phyloP scores from a whole-genome alignment of 2,888 invertebrate genomes.

The Gibbula magus region DNA sequence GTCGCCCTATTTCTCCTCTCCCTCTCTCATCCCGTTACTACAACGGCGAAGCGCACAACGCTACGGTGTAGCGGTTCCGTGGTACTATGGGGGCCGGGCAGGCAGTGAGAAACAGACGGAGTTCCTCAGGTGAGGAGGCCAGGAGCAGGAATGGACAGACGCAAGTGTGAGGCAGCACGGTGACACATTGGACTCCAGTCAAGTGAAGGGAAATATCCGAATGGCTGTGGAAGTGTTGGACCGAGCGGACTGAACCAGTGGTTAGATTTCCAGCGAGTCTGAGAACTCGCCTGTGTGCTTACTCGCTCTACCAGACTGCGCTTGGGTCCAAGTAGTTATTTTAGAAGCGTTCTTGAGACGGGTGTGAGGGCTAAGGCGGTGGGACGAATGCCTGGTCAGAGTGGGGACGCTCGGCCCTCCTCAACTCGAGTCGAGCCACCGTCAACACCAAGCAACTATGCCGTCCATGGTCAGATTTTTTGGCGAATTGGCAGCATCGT shows the following conservation, averaged over 20 bases:
- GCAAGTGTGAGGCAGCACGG: neutral
- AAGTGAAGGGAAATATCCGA: no score
- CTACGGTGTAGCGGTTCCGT: neutral
- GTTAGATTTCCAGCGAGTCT: neutral
- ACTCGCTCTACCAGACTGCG: neutral
- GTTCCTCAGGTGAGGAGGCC: neutral
- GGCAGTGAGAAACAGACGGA: neutral
- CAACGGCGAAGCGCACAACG: neutral
- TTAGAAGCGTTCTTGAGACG: slow-evolving; percentile 3
- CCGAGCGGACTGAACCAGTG: neutral
- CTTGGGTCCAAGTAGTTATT: slow-evolving; percentile 13
- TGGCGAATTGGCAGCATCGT: slow-evolving; percentile 44
- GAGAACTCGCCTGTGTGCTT: neutral
- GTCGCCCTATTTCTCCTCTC: neutral
- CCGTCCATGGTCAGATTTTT: slow-evolving; percentile 50
- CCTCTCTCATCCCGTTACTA: neutral
- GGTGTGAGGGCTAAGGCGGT: neutral
- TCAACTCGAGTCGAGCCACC: neutral
- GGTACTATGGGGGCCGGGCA: neutral
- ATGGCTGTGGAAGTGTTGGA: neutral
- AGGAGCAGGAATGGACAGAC: no score
- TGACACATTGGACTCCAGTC: neutral
- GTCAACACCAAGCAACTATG: slow-evolving; percentile 35
- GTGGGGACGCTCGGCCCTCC: slow-evolving; percentile 1
- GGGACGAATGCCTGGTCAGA: neutral